These are phyloP conservation scores for Epinephelus fuscoguttatus DNA, from an alignment of 2,113 vertebrate species.

Conservation along the genomic window DNA sequence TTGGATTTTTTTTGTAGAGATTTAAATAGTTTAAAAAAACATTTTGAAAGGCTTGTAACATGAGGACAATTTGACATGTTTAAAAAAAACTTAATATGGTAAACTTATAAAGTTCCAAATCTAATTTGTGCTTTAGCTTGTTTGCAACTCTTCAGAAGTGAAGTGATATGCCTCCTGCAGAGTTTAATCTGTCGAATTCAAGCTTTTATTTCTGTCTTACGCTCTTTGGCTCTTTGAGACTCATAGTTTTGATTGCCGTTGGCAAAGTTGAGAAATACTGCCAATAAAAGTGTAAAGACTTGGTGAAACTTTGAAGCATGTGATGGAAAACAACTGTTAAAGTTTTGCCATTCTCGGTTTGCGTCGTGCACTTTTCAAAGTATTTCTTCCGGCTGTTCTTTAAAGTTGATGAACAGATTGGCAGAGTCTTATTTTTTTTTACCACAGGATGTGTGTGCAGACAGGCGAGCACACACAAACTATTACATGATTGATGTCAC, in stretches of 20 bases:
- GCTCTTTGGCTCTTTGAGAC: background rate
- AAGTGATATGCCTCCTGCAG: background rate
- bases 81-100: background rate
- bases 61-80: background rate
- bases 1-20: background rate
- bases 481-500: conserved; percentile 18
- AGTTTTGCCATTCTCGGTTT: background rate
- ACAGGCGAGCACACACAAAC: background rate
- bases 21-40: background rate
- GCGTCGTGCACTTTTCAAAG: background rate
- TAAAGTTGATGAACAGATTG: background rate
- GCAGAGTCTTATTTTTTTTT: background rate
- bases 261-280: conserved; percentile 4
- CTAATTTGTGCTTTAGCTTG: background rate
- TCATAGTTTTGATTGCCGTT: conserved; percentile 4
- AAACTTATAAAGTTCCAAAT: background rate
- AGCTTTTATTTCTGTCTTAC: conserved; percentile 11
- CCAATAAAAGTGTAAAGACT: background rate
- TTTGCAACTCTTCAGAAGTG: background rate
- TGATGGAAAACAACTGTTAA: conserved; percentile 12
- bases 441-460: background rate
- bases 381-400: background rate
- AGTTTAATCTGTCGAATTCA: conserved; percentile 17
- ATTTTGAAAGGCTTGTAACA: background rate
- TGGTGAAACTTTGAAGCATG: background rate